These are phyloP conservation scores for Hecatera dysodea DNA, from an alignment of 2,888 invertebrate genomes.

Conservation along the genomic window DNA sequence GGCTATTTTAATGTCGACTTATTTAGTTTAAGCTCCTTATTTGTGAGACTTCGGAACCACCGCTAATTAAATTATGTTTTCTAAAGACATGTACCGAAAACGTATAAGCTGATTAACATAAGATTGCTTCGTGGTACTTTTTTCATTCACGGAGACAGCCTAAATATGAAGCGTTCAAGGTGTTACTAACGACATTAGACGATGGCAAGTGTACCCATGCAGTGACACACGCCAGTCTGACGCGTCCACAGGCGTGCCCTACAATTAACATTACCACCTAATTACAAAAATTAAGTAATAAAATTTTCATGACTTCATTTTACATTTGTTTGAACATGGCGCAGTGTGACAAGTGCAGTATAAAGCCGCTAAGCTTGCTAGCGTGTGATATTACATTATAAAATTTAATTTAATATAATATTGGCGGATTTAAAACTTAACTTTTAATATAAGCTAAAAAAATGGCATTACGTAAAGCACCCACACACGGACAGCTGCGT, in stretches of 20 bases:
- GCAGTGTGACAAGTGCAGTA: slow-evolving; percentile 49
- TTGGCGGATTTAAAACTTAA: slow-evolving; percentile 71
- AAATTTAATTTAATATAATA: slow-evolving; percentile 56
- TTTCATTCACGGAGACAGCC: not conserved
- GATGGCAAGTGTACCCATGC: slow-evolving; percentile 23
- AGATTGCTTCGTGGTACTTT: not conserved
- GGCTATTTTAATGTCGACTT: not conserved
- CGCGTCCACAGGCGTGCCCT: slow-evolving; percentile 21
- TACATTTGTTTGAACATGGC: slow-evolving; percentile 17
- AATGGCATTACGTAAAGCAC: slow-evolving; percentile 77
- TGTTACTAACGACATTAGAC: slow-evolving; percentile 31
- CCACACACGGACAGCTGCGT: slow-evolving; percentile 71
- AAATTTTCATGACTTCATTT: slow-evolving; percentile 28
- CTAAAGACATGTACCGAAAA: slow-evolving; percentile 3
- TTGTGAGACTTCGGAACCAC: not conserved
- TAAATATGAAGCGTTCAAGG: not conserved
- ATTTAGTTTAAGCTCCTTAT: slow-evolving; percentile 3
- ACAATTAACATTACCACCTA: slow-evolving; percentile 28
- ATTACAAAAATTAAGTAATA: slow-evolving; percentile 32
- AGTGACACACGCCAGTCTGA: slow-evolving; percentile 22
- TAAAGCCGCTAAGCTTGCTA: slow-evolving; percentile 59
- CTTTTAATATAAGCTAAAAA: slow-evolving; percentile 68
- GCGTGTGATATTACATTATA: slow-evolving; percentile 44
- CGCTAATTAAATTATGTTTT: slow-evolving; percentile 23
- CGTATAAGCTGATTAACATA: not conserved